phyloP scores from a whole-genome alignment of 2,888 invertebrate species.

The Geophilus truncorum region DNA sequence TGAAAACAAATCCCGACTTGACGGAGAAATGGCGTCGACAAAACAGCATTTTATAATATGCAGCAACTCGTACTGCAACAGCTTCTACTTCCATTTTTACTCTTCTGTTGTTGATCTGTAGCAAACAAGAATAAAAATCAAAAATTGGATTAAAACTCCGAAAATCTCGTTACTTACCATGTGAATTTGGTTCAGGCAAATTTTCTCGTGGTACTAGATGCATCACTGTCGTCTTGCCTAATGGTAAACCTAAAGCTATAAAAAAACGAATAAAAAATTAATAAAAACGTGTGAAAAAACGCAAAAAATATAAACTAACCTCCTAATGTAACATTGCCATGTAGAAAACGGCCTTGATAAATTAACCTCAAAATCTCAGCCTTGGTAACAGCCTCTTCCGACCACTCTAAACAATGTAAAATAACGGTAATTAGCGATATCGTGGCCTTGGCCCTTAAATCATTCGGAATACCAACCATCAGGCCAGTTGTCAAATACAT shows the following conservation, averaged over 20 bases:
- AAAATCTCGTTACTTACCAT: slow-evolving; percentile 59
- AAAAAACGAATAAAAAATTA: slow-evolving; percentile 33
- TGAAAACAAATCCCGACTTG: not conserved
- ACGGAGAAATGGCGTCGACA: not conserved
- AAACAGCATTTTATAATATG: slow-evolving; percentile 65
- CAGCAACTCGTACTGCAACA: slow-evolving; percentile 90
- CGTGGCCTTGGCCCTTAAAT: not conserved
- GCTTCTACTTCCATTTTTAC: slow-evolving; percentile 90
- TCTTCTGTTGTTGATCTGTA: slow-evolving; percentile 89
- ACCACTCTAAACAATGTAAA: slow-evolving; percentile 71
- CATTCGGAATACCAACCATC: slow-evolving; percentile 62
- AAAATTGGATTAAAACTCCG: slow-evolving; percentile 41
- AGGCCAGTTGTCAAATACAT: slow-evolving; percentile 99
- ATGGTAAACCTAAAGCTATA: slow-evolving; percentile 84
- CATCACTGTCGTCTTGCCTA: slow-evolving; percentile 99
- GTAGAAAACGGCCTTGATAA: slow-evolving; percentile 98
- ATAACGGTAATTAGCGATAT: not conserved
- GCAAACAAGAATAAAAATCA: slow-evolving; percentile 50
- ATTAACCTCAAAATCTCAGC: slow-evolving; percentile 97
- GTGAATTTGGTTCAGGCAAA: slow-evolving; percentile 97
- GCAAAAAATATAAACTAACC: slow-evolving; percentile 44
- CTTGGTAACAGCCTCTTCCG: slow-evolving; percentile 88
- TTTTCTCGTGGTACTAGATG: slow-evolving; percentile 99
- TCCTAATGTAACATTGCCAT: slow-evolving; percentile 97
- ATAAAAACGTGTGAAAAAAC: not conserved